Evolutionary conservation across 1,140 invertebrate species (phyloP).

Genomic region (Platyura marginata): DNA sequence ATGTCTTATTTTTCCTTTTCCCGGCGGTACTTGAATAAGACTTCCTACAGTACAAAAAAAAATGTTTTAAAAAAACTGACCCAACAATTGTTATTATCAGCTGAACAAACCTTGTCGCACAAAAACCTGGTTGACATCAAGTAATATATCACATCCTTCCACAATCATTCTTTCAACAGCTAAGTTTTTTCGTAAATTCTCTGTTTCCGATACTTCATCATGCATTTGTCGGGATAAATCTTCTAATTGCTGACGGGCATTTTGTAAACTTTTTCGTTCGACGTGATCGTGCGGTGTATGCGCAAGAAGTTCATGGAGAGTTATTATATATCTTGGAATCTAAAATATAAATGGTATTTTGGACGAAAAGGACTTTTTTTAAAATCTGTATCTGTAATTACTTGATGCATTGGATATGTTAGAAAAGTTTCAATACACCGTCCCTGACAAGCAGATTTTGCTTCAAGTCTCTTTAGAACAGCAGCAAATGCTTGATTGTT

Average conservation of each 20-base stretch:
- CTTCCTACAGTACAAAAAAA: slow-evolving; percentile 28
- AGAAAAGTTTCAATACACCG: slow-evolving; percentile 76
- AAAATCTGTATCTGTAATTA: slow-evolving; percentile 19
- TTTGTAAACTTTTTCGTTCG: slow-evolving; percentile 76
- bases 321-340: slow-evolving; percentile 86
- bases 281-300: slow-evolving; percentile 90
- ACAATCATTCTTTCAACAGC: slow-evolving; percentile 90
- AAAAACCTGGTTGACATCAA: slow-evolving; percentile 88
- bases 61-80: no score
- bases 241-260: slow-evolving; percentile 74
- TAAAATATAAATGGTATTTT: slow-evolving; percentile 22
- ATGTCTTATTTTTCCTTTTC: slow-evolving; percentile 39
- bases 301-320: slow-evolving; percentile 74
- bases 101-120: slow-evolving; percentile 58
- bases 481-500: slow-evolving; percentile 55
- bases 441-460: slow-evolving; percentile 70
- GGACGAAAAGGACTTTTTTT: background rate
- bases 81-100: no score
- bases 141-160: slow-evolving; percentile 82
- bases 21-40: slow-evolving; percentile 44
- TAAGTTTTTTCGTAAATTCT: slow-evolving; percentile 83
- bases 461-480: slow-evolving; percentile 66
- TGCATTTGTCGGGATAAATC: slow-evolving; percentile 67
- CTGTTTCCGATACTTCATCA: slow-evolving; percentile 83
- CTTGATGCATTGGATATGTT: slow-evolving; percentile 92